Conservation (phyloP, 2,113 vertebrate genomes). For the Odocoileus hemionus region DNA sequence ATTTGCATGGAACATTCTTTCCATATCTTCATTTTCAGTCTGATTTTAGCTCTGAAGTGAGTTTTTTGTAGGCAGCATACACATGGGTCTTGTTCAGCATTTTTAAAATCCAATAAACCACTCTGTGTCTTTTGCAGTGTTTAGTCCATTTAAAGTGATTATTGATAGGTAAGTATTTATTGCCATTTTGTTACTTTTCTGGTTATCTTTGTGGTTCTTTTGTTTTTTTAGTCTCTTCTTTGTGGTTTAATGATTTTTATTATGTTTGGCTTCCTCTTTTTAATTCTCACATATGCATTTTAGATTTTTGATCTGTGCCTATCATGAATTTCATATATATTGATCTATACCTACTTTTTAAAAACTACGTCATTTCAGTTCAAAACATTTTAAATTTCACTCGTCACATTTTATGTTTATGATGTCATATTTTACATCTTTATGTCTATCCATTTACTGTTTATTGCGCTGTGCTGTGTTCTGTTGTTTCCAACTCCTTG, state of each 20-base stretch:
- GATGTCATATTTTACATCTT: neutral
- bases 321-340: neutral
- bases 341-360: neutral
- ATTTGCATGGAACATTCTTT: neutral
- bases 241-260: neutral
- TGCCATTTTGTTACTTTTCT: neutral
- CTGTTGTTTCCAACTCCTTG: neutral
- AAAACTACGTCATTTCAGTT: neutral
- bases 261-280: neutral
- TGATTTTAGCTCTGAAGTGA: neutral
- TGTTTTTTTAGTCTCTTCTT: neutral
- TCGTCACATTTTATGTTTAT: neutral
- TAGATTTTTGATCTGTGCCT: neutral
- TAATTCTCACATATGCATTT: neutral
- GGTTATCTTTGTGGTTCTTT: neutral
- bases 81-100: neutral
- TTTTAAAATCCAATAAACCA: neutral
- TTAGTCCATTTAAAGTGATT: neutral
- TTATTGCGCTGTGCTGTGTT: neutral
- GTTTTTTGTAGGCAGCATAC: neutral
- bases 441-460: neutral
- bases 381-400: neutral
- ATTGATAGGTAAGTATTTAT: neutral
- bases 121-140: neutral
- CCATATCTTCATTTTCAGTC: neutral